A percentile compares a stretch with the other conserved stretches of the same genome.
Conservation (phyloP, 2,797 vertebrate species). For the Chaetophractus vellerosus region DNA sequence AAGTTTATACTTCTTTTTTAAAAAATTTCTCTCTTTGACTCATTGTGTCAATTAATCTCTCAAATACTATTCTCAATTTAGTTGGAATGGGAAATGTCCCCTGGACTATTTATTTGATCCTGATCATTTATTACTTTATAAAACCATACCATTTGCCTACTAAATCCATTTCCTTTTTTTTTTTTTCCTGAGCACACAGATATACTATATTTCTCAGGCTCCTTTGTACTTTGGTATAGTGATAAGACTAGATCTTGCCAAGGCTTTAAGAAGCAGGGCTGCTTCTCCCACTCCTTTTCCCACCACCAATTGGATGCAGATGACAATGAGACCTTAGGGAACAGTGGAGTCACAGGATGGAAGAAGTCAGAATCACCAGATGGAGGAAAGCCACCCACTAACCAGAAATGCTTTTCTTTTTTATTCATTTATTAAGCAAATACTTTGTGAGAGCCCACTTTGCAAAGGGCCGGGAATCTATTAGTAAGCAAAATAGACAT, state of each 20-base stretch:
- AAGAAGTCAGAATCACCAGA: not conserved
- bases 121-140: not conserved
- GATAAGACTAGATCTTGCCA: not conserved
- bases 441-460: not conserved
- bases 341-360: not conserved
- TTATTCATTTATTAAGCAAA: not conserved
- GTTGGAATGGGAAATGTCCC: not conserved
- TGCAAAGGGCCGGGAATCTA: not conserved
- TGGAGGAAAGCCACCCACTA: not conserved
- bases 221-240: not conserved
- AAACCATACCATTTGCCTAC: not conserved
- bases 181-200: not conserved
- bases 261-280: not conserved
- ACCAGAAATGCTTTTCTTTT: not conserved
- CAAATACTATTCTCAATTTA: not conserved
- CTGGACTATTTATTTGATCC: not conserved
- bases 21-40: not conserved
- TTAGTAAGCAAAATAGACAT: conserved; percentile 9
- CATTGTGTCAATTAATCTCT: conserved; percentile 12
- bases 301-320: not conserved
- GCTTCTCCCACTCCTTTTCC: not conserved
- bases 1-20: not conserved
- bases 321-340: not conserved
- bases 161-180: not conserved
- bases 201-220: not conserved